phyloP scores from a whole-genome alignment of 2,888 invertebrate genomes.

The Rotaria sp. region DNA sequence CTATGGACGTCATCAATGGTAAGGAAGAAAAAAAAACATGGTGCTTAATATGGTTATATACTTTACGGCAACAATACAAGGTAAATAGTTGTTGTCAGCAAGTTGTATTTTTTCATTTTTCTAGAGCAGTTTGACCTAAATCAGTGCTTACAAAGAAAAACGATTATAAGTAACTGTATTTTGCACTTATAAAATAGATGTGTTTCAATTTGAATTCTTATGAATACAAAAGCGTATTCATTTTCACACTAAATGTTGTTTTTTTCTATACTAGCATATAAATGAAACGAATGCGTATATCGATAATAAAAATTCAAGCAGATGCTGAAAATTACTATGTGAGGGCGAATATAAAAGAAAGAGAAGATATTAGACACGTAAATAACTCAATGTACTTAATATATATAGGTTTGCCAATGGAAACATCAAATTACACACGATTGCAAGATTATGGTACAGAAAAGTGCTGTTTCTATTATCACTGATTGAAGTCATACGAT shows the following conservation, averaged over 20 bases:
- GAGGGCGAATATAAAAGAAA: neutral
- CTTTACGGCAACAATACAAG: neutral
- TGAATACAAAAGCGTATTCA: no score
- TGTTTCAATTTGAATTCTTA: no score
- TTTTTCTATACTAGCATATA: neutral
- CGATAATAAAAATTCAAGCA: neutral
- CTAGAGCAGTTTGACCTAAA: no score
- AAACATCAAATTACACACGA: neutral
- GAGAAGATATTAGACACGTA: neutral
- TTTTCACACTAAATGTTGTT: neutral
- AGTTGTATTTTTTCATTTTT: no score
- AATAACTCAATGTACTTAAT: neutral
- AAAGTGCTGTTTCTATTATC: neutral
- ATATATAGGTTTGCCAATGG: no score
- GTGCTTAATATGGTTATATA: neutral
- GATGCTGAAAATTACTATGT: neutral
- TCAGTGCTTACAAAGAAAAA: no score
- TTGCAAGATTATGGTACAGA: neutral
- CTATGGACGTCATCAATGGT: neutral
- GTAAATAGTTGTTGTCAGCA: neutral
- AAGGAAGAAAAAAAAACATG: neutral
- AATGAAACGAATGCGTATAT: neutral
- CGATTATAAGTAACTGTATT: no score
- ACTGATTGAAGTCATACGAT: neutral
- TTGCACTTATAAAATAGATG: no score